Evolutionary conservation across 2,113 vertebrate species (phyloP).

Genomic region (Indri indri): DNA sequence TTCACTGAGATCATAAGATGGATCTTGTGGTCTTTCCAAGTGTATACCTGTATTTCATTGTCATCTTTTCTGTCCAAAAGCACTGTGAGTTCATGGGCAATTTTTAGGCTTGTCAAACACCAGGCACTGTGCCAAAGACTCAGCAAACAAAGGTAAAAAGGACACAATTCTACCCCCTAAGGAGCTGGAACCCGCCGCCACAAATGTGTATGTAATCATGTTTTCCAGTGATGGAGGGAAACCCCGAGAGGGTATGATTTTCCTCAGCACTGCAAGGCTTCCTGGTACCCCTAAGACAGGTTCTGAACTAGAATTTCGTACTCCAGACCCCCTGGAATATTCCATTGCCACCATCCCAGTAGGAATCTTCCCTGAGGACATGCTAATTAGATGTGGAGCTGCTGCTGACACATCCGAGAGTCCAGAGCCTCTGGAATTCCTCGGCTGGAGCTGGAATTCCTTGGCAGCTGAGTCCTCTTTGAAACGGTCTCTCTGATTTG

Average conservation of each 20-base stretch:
- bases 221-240: background rate
- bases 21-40: rapidly evolving
- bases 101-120: background rate
- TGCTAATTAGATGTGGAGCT: background rate
- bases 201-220: background rate
- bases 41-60: background rate
- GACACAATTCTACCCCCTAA: background rate
- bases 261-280: background rate
- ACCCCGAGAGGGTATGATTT: background rate
- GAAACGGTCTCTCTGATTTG: background rate
- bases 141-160: background rate
- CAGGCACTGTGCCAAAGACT: background rate
- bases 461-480: background rate
- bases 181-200: background rate
- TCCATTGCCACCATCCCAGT: rapidly evolving
- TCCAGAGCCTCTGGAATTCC: background rate
- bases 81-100: rapidly evolving
- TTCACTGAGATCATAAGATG: rapidly evolving
- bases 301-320: background rate
- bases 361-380: background rate
- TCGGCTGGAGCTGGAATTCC: background rate
- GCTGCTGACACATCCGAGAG: background rate
- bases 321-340: background rate
- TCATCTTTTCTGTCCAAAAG: background rate
- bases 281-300: no score